Conservation (phyloP, 2,797 vertebrate genomes). For the Luscinia megarhynchos region DNA sequence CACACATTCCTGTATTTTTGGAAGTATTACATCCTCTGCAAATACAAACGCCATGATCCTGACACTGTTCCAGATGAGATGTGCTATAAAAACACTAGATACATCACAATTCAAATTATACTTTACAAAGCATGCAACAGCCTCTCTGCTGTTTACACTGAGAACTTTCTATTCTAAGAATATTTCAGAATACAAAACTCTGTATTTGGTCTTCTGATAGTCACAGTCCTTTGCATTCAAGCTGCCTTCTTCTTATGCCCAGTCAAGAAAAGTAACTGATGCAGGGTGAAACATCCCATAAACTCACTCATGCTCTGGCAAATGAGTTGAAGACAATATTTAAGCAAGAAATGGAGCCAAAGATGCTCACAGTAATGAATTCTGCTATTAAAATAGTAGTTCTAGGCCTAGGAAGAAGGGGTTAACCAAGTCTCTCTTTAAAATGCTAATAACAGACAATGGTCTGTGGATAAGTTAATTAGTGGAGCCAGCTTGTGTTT, state of each 20-base stretch:
- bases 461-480: slow-evolving; percentile 77
- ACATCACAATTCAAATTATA: not conserved
- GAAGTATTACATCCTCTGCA: not conserved
- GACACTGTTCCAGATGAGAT: not conserved
- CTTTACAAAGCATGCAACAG: not conserved
- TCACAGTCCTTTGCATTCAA: not conserved
- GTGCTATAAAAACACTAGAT: not conserved
- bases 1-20: not conserved
- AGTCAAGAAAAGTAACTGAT: not conserved
- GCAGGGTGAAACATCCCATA: not conserved
- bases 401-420: not conserved
- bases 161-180: not conserved
- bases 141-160: not conserved
- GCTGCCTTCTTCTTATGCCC: not conserved
- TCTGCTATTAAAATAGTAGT: not conserved
- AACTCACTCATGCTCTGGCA: not conserved
- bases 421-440: slow-evolving; percentile 59
- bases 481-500: slow-evolving; percentile 67
- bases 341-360: not conserved
- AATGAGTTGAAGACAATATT: not conserved
- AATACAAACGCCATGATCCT: not conserved
- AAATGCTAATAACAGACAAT: slow-evolving; percentile 72
- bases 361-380: not conserved
- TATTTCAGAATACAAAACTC: not conserved
- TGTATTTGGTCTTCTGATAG: not conserved